These are phyloP conservation scores for Ophioninae sp. DNA, from an alignment of 2,888 invertebrate species.

Conservation along the genomic window DNA sequence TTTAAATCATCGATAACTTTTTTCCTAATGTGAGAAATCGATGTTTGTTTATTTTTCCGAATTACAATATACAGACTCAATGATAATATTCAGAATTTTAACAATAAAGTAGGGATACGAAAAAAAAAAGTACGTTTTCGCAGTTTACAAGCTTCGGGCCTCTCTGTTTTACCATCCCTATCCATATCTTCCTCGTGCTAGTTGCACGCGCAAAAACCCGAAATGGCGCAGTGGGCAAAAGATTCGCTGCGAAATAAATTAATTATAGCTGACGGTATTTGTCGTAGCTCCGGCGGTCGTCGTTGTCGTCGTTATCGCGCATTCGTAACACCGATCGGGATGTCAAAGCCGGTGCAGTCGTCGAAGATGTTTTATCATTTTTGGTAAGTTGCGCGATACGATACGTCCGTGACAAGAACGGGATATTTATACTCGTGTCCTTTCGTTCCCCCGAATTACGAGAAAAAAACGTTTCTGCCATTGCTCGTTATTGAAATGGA, in stretches of 20 bases:
- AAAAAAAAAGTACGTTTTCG: background rate
- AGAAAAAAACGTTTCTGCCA: background rate
- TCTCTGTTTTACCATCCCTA: constrained; percentile 32
- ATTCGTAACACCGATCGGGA: constrained; percentile 43
- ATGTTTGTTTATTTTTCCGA: too few species aligned
- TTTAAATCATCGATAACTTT: too few species aligned
- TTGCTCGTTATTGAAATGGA: background rate
- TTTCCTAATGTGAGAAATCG: too few species aligned
- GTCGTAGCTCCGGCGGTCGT: constrained; percentile 1
- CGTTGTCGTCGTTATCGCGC: constrained; percentile 20
- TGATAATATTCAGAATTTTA: too few species aligned
- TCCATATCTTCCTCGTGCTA: background rate
- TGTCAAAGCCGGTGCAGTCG: constrained; percentile 49
- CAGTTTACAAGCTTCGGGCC: background rate
- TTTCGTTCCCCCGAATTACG: background rate
- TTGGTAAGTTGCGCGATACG: constrained; percentile 22
- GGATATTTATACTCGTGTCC: background rate
- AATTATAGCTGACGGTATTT: constrained; percentile 34
- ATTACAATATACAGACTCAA: too few species aligned
- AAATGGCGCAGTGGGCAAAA: constrained; percentile 27
- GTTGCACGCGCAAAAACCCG: constrained; percentile 30
- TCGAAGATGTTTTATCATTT: constrained; percentile 48
- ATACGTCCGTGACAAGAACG: background rate
- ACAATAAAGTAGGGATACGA: background rate
- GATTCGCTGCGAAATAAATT: constrained; percentile 37